Conservation (phyloP, 2,113 vertebrate species). For the Zosterops hypoxanthus region DNA sequence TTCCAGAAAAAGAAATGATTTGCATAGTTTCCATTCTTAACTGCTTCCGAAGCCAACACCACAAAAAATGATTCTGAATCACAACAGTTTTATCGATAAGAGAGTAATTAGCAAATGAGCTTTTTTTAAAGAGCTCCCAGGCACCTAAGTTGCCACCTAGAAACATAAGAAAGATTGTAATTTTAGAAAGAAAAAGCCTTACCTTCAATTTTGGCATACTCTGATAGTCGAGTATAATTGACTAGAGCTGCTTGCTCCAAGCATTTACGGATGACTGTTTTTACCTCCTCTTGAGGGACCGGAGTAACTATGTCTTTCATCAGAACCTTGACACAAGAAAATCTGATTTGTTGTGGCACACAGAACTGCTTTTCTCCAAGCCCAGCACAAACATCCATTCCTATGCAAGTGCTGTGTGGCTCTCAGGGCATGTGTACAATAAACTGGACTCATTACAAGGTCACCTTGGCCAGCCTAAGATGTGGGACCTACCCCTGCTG, state of each 20-base stretch:
- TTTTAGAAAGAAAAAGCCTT: constrained; percentile 69
- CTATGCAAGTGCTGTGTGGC: neutral
- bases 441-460: constrained; percentile 7
- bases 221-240: constrained; percentile 97
- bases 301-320: constrained; percentile 99
- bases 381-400: constrained; percentile 19
- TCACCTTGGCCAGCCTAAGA: constrained; percentile 35
- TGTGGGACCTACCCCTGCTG: neutral
- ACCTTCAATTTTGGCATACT: constrained; percentile 99
- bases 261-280: constrained; percentile 94
- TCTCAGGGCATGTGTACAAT: neutral
- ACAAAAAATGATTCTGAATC: constrained; percentile 10
- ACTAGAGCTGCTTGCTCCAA: constrained; percentile 96
- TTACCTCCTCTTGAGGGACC: constrained; percentile 95
- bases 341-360: constrained; percentile 70
- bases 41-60: constrained; percentile 7
- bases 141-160: constrained; percentile 40
- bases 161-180: constrained; percentile 55
- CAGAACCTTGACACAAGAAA: constrained; percentile 86
- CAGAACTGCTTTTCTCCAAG: constrained; percentile 37
- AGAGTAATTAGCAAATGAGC: constrained; percentile 29
- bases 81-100: constrained; percentile 46
- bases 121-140: constrained; percentile 58
- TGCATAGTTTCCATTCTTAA: constrained; percentile 1
- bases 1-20: neutral